A percentile compares a stretch with the other conserved stretches of the same genome.
These are phyloP conservation scores for Drosophila repleta DNA, from an alignment of 1,140 invertebrate species.

Conservation along the genomic window DNA sequence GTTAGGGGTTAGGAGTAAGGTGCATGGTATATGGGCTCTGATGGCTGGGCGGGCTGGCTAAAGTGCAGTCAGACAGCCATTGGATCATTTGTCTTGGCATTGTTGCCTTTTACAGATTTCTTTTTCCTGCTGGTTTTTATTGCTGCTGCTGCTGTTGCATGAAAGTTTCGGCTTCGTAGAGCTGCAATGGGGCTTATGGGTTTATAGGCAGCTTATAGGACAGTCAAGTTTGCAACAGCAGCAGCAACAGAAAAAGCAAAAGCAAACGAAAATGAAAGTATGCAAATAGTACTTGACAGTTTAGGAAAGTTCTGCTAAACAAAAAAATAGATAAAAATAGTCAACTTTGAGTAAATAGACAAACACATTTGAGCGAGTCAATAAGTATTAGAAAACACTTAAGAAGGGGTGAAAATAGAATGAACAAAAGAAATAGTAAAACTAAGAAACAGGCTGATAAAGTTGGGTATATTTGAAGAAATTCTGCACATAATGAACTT, in stretches of 20 bases:
- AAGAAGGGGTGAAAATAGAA: not conserved
- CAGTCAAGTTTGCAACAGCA: conserved; percentile 6
- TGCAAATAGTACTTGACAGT: conserved; percentile 11
- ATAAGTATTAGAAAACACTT: conserved; percentile 4
- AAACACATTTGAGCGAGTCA: not conserved
- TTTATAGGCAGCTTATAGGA: conserved; percentile 35
- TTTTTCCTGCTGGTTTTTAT: conserved; percentile 28
- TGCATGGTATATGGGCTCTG: conserved; percentile 19
- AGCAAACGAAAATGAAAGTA: conserved; percentile 23
- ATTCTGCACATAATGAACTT: too few relatives aligned
- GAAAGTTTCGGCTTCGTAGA: conserved; percentile 30
- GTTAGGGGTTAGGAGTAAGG: not conserved
- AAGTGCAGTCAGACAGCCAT: conserved; percentile 79
- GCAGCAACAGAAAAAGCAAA: conserved; percentile 4
- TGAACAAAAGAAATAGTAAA: not conserved
- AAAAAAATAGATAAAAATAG: conserved; percentile 4
- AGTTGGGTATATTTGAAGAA: too few relatives aligned
- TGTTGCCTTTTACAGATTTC: conserved; percentile 62
- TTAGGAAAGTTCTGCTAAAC: not conserved
- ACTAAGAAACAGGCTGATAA: not conserved
- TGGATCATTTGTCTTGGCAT: conserved; percentile 79
- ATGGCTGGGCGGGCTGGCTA: conserved; percentile 36
- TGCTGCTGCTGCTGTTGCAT: conserved; percentile 31
- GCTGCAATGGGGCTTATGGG: conserved; percentile 45
- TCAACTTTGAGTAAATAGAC: conserved; percentile 3